Conservation (phyloP, 23 tunicate species). For the Trididemnum clinides region DNA sequence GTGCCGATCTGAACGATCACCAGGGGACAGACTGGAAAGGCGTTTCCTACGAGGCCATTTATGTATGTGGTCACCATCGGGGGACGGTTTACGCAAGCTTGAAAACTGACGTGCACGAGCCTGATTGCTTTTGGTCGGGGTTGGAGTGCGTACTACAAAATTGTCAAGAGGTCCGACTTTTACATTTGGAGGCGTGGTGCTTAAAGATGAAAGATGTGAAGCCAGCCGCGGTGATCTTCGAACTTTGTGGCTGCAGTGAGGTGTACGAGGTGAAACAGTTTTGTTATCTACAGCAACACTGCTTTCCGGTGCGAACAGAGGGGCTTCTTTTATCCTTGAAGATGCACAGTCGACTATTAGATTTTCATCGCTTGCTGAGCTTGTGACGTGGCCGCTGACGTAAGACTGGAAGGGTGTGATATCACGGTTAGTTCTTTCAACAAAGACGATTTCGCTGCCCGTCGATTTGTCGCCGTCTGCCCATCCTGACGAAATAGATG, state of each 20-base stretch:
- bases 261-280: neutral
- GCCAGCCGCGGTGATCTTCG: neutral
- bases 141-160: conserved; percentile 61
- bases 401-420: neutral
- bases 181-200: too few species aligned
- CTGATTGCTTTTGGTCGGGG: neutral
- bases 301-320: neutral
- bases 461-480: neutral
- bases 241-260: neutral
- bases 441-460: neutral
- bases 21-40: conserved; percentile 10
- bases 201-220: neutral
- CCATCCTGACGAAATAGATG: neutral
- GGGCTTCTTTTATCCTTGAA: neutral
- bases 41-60: conserved; percentile 73
- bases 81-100: conserved; percentile 41
- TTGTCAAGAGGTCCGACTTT: conserved; percentile 51
- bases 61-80: conserved; percentile 67
- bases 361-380: neutral
- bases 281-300: neutral
- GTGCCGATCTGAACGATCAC: neutral
- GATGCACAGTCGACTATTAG: too few species aligned
- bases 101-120: neutral
- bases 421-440: neutral
- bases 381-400: neutral